Evolutionary conservation across 1,140 invertebrate species (phyloP), one percentile per base, ranked within the genome.

Genomic region (Euschistus heros): DNA sequence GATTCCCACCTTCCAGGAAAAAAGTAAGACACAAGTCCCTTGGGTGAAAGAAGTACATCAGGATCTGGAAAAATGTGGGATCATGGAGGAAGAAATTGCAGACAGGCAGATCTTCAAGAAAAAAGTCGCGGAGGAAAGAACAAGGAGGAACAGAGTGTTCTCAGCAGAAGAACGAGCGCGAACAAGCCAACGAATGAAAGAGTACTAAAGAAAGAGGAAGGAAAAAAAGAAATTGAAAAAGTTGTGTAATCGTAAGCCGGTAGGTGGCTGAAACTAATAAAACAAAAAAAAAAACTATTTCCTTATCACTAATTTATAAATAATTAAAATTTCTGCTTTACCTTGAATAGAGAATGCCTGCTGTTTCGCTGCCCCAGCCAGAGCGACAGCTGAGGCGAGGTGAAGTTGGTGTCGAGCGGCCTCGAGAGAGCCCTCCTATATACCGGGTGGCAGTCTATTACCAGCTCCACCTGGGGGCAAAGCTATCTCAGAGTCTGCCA

Each of bases 321-420:
- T 10, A 26, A 59, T 8, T 59, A 8, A 24, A 13, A 30, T 47
- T 5, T 26, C 14, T 20, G 14, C 24, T 14, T 78, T 75, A 93
- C 92, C 86, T 92, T 92, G 78, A 92, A 94, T 70, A 88, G 79
- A 75, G 87, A 92, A 79, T 91, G 87, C 73, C 85, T 86, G 73
- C 81, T 81, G 76, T 89, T 90, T 72, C 91, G 83, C 77, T 94
- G 91, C 64, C 91, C 92, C 54, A 94, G 76, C 88, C 88, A 93
- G 60, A 94, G 81, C 64, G 87, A 80, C 33, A 89, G 80, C 73
- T 84, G 81, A 22, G 84, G 83, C 69, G 81, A 76, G 50, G 81
- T 82, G 74, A 89, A 87, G 74, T 87, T 87, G 47, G 84, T 80
- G 75, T 91, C 87, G 8, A 88, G 84, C 59, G 81, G 78, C 57